Evolutionary conservation across 1,140 invertebrate genomes (phyloP).

Genomic region (Drosophila chauvacae): DNA sequence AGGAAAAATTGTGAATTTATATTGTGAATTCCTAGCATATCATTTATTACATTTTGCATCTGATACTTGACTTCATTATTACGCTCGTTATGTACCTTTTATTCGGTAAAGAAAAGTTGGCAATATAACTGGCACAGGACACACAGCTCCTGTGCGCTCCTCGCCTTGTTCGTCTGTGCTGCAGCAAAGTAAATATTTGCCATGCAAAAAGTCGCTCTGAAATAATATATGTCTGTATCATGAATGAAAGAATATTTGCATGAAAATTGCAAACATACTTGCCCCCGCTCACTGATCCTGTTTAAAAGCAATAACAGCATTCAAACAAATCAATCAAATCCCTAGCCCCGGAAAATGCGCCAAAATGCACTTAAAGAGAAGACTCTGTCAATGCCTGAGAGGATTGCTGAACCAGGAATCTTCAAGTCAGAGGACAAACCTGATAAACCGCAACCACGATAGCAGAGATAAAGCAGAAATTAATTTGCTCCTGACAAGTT

Average conservation of each 20-base stretch:
- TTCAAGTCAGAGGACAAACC: conserved; percentile 22
- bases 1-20: conserved; percentile 21
- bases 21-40: conserved; percentile 50
- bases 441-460: not conserved
- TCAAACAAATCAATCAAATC: conserved; percentile 39
- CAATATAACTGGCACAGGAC: conserved; percentile 9
- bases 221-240: conserved; percentile 39
- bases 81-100: conserved; percentile 23
- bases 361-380: conserved; percentile 17
- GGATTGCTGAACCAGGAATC: conserved; percentile 10
- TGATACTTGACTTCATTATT: conserved; percentile 65
- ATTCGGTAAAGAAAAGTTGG: conserved; percentile 2
- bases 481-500: conserved; percentile 43
- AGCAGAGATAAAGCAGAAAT: not conserved
- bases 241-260: conserved; percentile 49
- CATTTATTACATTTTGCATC: conserved; percentile 67
- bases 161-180: conserved; percentile 1
- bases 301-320: conserved; percentile 6
- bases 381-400: not conserved
- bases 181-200: conserved; percentile 54
- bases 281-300: not conserved
- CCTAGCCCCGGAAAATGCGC: conserved; percentile 2
- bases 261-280: conserved; percentile 7
- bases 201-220: conserved; percentile 5
- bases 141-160: not conserved